phyloP scores from a whole-genome alignment of 2,888 invertebrate genomes.

The Dasysyrphus albostriatus region DNA sequence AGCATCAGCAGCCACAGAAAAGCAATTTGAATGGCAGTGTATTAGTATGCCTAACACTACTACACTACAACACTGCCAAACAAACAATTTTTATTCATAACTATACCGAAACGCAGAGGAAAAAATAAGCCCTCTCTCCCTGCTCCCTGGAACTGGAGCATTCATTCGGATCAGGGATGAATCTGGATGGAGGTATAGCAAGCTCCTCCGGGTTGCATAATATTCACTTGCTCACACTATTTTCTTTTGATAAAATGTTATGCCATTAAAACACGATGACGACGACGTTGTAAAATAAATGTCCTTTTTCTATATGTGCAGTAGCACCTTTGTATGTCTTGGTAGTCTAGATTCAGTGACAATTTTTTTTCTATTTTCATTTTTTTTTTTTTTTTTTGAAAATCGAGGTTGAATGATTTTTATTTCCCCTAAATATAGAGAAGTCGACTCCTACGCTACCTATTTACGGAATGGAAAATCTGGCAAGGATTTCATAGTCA shows the following conservation, averaged over 20 bases:
- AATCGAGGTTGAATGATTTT: conserved; percentile 52
- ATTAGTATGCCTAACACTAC: conserved; percentile 54
- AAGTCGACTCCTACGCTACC: conserved; percentile 67
- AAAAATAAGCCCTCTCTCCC: conserved; percentile 9
- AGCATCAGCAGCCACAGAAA: conserved; percentile 55
- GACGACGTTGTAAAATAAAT: conserved; percentile 39
- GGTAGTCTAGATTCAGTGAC: conserved; percentile 48
- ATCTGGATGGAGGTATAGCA: not conserved
- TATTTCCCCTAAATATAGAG: conserved; percentile 65
- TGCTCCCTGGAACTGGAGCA: not conserved
- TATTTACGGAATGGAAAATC: conserved; percentile 69
- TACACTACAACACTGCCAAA: conserved; percentile 44
- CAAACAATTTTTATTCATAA: conserved; percentile 72
- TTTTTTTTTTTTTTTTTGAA: conserved; percentile 13
- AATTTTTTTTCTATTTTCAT: too few relatives aligned
- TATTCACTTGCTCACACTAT: conserved; percentile 29
- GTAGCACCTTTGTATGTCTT: conserved; percentile 37
- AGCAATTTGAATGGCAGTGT: conserved; percentile 54
- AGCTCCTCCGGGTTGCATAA: conserved; percentile 13
- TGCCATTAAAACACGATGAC: conserved; percentile 54
- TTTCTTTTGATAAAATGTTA: conserved; percentile 51
- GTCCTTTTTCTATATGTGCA: conserved; percentile 47
- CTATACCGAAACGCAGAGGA: conserved; percentile 29
- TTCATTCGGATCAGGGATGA: conserved; percentile 13
- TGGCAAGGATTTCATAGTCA: conserved; percentile 67